Conservation (phyloP, 2,888 invertebrate species). For the Synergus gifuensis region DNA sequence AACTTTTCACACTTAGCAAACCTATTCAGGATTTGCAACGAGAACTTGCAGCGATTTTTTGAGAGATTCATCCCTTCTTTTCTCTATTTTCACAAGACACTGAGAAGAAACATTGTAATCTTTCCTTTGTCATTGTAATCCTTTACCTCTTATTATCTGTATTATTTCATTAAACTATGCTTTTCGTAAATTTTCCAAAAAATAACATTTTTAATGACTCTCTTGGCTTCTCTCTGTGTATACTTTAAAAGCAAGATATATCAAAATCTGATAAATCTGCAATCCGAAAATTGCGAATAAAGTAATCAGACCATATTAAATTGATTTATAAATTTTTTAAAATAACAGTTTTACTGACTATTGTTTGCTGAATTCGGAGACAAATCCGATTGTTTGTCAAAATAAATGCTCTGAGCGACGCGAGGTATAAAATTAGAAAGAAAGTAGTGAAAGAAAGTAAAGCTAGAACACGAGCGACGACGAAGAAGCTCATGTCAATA, state of each 20-base stretch:
- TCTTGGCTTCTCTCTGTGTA: neutral
- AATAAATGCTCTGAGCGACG: neutral
- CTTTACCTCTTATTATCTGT: neutral
- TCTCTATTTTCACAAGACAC: neutral
- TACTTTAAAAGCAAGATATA: neutral
- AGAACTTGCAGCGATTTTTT: conserved; percentile 28
- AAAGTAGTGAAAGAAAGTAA: conserved; percentile 16
- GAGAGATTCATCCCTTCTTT: neutral
- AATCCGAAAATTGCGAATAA: too few relatives aligned
- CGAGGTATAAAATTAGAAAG: conserved; percentile 10
- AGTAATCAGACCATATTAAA: too few relatives aligned
- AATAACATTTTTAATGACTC: neutral
- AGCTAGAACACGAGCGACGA: neutral
- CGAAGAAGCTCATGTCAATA: conserved; percentile 54
- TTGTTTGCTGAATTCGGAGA: neutral
- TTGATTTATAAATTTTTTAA: too few relatives aligned
- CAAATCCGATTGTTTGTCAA: neutral
- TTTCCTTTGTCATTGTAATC: neutral
- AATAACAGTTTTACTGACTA: neutral
- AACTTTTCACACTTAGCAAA: conserved; percentile 38
- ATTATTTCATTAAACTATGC: neutral
- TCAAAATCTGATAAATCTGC: neutral
- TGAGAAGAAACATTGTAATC: conserved; percentile 16
- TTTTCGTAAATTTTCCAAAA: neutral
- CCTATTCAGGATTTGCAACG: conserved; percentile 22